Evolutionary conservation across 1,140 invertebrate genomes (phyloP), one percentile per base, ranked within the genome.

Genomic region (Cherax destructor): DNA sequence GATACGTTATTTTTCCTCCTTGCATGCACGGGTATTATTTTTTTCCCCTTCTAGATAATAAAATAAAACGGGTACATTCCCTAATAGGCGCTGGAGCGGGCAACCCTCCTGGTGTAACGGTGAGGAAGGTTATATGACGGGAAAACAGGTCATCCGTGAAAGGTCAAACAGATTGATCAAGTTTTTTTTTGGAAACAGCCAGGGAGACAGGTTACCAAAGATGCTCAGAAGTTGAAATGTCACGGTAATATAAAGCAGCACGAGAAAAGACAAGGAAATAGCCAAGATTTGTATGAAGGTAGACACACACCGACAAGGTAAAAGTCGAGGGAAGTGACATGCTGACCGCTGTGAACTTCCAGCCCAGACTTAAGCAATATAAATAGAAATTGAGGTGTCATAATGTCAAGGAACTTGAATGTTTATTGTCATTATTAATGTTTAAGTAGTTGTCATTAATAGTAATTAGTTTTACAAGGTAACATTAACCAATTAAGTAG

Each of bases 61-160:
- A 65, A 3, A 18, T 65, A 18, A 16, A 65, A 65, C 61, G 61
- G 61, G 16, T 18, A 65, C 16, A 1, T 65, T 65, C 18, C 21
- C 61, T 65, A 21, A 16, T 65, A 65, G 61, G 61, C 13, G 61
- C 21, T 74, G 69, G 21, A 30, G 21, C 24, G 11, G 16, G 21
- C 69, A 11, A 30, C 69, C 24, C 30, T 74, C 24, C 69, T n/a
- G 0, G n/a, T 30, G 24, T 74, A 74, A 74, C 69, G 69, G 69
- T 30, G 9, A 30, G 69, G 69, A 74, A 74, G 69, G 69, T 30
- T 30, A 30, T 9, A 24, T 74, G 24, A n/a, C 69, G 69, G 69
- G 69, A 74, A 74, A 74, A 74, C 69, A 74, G 69, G 69, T 74
- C 69, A 74, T n/a, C 69, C 69, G 69, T 74, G 69, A 74, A 74